Conservation (phyloP, 2,113 vertebrate genomes). For the Brachyistius frenatus region DNA sequence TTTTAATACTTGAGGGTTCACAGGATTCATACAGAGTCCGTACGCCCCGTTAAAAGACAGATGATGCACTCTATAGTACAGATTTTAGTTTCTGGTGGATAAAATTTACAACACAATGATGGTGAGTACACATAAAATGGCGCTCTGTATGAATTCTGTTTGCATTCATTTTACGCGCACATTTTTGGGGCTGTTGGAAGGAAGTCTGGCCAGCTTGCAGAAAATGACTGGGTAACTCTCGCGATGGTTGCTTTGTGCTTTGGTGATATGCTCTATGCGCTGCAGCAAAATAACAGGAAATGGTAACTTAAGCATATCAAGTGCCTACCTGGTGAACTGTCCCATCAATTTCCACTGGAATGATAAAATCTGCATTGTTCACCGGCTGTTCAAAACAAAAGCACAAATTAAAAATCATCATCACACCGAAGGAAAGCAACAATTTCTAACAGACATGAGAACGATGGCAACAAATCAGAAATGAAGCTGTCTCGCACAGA, state of each 20-base stretch:
- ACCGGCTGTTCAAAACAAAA: conserved; percentile 85
- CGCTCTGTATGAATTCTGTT: neutral
- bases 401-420: neutral
- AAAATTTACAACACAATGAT: neutral
- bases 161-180: neutral
- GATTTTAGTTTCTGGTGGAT: neutral
- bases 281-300: neutral
- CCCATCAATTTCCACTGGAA: conserved; percentile 95
- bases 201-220: neutral
- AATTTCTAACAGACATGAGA: neutral
- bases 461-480: neutral
- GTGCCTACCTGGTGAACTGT: conserved; percentile 90
- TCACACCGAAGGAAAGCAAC: neutral
- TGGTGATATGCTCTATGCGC: too few species aligned
- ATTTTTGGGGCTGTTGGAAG: neutral
- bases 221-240: neutral
- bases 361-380: conserved; percentile 95
- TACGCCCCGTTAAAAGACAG: neutral
- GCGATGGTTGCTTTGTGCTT: too few species aligned
- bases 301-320: neutral
- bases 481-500: conserved; percentile 1
- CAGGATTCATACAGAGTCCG: neutral
- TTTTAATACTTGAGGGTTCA: neutral
- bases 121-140: neutral
- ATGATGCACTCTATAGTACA: neutral